These are phyloP conservation scores for Omphaloscelis lunosa DNA, from an alignment of 2,888 invertebrate genomes.

Conservation along the genomic window DNA sequence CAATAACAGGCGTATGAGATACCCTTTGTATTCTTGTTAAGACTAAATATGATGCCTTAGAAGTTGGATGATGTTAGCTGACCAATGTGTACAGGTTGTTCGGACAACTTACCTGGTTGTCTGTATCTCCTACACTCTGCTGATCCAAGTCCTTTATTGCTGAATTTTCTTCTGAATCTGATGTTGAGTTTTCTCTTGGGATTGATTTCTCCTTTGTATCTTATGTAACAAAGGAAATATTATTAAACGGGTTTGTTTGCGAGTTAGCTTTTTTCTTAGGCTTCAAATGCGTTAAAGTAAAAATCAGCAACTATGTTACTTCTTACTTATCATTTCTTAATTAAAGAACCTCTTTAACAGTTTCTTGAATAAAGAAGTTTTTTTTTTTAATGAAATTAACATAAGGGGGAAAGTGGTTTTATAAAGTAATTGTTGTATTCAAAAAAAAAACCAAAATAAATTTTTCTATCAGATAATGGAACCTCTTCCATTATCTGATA, in stretches of 20 bases:
- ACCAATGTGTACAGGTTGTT: constrained; percentile 8
- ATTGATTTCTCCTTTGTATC: constrained; percentile 87
- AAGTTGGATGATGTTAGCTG: constrained; percentile 5
- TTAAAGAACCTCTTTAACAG: neutral
- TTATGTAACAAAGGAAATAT: constrained; percentile 44
- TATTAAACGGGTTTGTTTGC: neutral
- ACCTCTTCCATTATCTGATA: too few species aligned
- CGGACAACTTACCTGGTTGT: constrained; percentile 83
- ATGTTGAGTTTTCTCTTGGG: constrained; percentile 92
- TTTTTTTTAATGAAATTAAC: too few species aligned
- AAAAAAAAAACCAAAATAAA: neutral
- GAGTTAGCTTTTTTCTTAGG: neutral
- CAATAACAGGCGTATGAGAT: constrained; percentile 5
- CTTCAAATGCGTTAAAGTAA: neutral
- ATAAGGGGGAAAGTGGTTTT: neutral
- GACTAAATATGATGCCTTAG: neutral
- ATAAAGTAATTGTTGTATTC: neutral
- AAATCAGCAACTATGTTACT: neutral
- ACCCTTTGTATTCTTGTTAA: constrained; percentile 40
- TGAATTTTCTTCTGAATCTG: constrained; percentile 92
- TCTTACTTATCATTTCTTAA: neutral
- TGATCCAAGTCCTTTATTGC: constrained; percentile 85
- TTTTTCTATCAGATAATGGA: neutral
- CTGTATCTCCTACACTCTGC: constrained; percentile 88
- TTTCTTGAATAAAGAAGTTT: neutral